Evolutionary conservation across 2,888 invertebrate genomes (phyloP).

Genomic region (Acleris sparsana): DNA sequence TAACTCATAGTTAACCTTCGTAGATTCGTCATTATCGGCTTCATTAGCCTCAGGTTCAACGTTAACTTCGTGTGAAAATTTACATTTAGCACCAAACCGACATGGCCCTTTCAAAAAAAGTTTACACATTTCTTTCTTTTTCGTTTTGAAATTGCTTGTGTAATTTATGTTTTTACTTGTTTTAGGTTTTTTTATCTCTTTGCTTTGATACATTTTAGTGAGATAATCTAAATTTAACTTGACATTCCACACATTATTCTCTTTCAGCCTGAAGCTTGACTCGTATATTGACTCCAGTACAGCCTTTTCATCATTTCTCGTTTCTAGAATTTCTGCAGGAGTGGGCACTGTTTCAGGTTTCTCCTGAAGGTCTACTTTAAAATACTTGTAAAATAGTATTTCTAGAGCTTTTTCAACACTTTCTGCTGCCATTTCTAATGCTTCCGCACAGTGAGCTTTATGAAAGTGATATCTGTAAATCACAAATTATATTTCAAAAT

Average conservation of each 20-base stretch:
- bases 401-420: conserved; percentile 89
- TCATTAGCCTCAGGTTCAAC: conserved; percentile 56
- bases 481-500: neutral
- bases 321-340: conserved; percentile 84
- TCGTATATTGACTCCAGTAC: conserved; percentile 92
- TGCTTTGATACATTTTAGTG: conserved; percentile 80
- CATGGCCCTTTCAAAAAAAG: conserved; percentile 87
- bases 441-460: conserved; percentile 88
- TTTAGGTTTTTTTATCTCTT: conserved; percentile 73
- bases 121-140: conserved; percentile 85
- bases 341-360: conserved; percentile 71
- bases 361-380: conserved; percentile 70
- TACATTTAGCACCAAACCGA: conserved; percentile 89
- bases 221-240: conserved; percentile 87
- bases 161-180: conserved; percentile 68
- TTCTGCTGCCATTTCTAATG: conserved; percentile 86
- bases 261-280: conserved; percentile 86
- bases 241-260: conserved; percentile 89
- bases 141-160: conserved; percentile 69
- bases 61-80: conserved; percentile 87
- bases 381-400: conserved; percentile 89
- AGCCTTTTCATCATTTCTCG: conserved; percentile 88
- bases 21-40: conserved; percentile 54
- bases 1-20: conserved; percentile 84
- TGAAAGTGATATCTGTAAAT: conserved; percentile 88